A percentile compares a stretch with the other conserved stretches of the same genome.
phyloP scores from a whole-genome alignment of 2,797 vertebrate species.

The Coilia nasus region DNA sequence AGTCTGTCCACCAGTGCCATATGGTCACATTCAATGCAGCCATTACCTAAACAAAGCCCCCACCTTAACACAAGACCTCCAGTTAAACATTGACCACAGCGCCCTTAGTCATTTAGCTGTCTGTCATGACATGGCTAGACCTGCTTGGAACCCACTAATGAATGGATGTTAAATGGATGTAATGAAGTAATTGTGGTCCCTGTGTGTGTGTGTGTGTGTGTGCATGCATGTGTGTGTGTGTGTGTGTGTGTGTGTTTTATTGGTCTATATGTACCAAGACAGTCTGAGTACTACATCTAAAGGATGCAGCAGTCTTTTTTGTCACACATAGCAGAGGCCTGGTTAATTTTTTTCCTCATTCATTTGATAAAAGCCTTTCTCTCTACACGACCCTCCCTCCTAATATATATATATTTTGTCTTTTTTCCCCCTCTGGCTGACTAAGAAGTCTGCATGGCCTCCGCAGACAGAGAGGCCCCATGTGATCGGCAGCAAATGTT shows the following conservation, averaged over 20 bases:
- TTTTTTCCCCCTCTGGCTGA: not conserved
- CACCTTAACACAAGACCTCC: not conserved
- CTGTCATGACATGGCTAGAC: not conserved
- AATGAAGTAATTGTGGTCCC: not conserved
- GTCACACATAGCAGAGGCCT: not conserved
- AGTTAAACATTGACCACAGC: not conserved
- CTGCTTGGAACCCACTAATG: not conserved
- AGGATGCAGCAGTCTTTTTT: not conserved
- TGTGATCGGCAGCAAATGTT: constrained; percentile 17
- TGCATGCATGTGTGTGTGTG: not conserved
- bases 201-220: not conserved
- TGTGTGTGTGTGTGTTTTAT: not conserved
- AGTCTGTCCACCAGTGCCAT: not conserved
- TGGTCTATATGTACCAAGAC: not conserved
- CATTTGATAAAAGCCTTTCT: not conserved
- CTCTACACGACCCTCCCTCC: not conserved
- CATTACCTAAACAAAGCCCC: not conserved
- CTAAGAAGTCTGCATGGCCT: not conserved
- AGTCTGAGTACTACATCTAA: not conserved
- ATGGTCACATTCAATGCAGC: not conserved
- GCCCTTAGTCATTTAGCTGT: not conserved
- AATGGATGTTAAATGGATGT: not conserved
- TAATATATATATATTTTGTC: not conserved
- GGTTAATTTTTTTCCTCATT: not conserved
- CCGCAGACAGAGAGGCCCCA: not conserved